These are phyloP conservation scores for Palythoa caribaeorum DNA, from an alignment of 92 coral and sea anemone species.

Conservation along the genomic window DNA sequence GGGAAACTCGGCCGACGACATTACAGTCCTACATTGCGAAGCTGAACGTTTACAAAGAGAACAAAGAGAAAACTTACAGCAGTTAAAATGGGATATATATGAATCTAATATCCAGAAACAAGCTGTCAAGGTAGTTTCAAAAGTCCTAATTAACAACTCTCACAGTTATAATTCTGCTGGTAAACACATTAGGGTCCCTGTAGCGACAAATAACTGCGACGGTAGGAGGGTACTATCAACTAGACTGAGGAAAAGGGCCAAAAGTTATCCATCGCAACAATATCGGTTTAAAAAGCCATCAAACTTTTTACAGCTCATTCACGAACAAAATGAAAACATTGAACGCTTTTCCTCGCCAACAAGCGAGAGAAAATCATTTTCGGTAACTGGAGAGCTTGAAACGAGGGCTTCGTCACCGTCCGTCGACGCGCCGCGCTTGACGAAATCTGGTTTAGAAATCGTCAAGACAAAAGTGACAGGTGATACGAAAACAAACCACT, in stretches of 20 bases:
- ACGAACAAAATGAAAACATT: neutral
- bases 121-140: neutral
- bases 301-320: neutral
- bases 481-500: neutral
- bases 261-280: conserved; percentile 21
- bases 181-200: neutral
- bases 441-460: neutral
- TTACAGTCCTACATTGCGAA: conserved; percentile 17
- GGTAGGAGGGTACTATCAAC: neutral
- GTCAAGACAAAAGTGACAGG: neutral
- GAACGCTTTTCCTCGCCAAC: neutral
- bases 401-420: neutral
- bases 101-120: conserved; percentile 43
- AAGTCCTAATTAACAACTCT: neutral
- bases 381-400: neutral
- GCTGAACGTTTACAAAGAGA: conserved; percentile 6
- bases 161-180: neutral
- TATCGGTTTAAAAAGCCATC: neutral
- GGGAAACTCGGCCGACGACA: neutral
- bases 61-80: conserved; percentile 48
- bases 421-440: neutral
- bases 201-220: neutral
- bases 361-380: neutral
- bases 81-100: conserved; percentile 53
- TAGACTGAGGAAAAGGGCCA: neutral